phyloP scores from a whole-genome alignment of 2,113 vertebrate species.

The Dipodomys spectabilis region DNA sequence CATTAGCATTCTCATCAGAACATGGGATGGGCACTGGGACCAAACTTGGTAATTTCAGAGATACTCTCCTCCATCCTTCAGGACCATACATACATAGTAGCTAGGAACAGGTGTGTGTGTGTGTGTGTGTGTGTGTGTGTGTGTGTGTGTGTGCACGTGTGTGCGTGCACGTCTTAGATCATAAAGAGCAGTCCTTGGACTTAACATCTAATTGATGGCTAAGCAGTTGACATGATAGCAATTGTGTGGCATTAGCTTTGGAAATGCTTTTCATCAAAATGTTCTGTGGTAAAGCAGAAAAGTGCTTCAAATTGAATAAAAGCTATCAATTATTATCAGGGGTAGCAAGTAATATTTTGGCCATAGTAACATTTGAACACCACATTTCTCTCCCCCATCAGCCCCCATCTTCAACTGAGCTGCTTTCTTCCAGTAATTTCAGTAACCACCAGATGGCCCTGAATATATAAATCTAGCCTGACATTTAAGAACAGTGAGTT shows the following conservation, averaged over 20 bases:
- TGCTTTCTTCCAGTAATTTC: not conserved
- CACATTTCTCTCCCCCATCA: not conserved
- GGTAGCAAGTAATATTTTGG: not conserved
- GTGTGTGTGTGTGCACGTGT: too few relatives aligned
- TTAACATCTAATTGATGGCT: not conserved
- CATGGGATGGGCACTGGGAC: not conserved
- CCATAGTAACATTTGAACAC: not conserved
- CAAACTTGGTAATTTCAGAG: not conserved
- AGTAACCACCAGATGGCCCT: too few relatives aligned
- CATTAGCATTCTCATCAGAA: not conserved
- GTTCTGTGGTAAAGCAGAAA: not conserved
- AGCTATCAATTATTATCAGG: not conserved
- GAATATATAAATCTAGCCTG: not conserved
- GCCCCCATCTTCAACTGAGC: not conserved
- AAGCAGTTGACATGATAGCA: not conserved
- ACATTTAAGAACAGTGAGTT: not conserved
- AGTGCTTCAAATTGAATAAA: not conserved
- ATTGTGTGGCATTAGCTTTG: not conserved
- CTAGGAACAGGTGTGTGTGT: not conserved
- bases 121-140: too few relatives aligned
- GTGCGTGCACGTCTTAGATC: not conserved
- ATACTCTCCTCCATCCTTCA: not conserved
- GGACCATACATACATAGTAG: not conserved
- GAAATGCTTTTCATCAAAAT: constrained; percentile 7
- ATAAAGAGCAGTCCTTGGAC: not conserved